Conservation (phyloP, 2,797 vertebrate genomes). For the Oreonectes daqikongensis region DNA sequence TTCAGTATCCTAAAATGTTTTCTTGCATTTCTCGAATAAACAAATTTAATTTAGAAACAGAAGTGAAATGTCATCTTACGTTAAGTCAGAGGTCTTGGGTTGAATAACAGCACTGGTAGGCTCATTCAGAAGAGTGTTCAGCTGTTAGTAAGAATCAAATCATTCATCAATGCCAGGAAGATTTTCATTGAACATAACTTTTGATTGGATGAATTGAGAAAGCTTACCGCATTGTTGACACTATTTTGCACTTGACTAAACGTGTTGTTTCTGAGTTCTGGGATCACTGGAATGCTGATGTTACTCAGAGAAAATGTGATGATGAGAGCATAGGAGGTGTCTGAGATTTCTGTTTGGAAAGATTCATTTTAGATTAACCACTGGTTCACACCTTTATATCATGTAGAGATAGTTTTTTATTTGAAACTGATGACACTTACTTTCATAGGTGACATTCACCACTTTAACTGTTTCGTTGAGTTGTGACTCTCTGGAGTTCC, state of each 20-base stretch:
- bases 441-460: constrained; percentile 22
- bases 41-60: not conserved
- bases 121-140: constrained; percentile 33
- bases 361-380: not conserved
- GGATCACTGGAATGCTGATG: constrained; percentile 22
- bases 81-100: not conserved
- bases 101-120: not conserved
- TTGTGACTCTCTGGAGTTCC: not conserved
- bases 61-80: not conserved
- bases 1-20: not conserved
- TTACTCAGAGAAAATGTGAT: constrained; percentile 19
- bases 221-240: not conserved
- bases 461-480: constrained; percentile 5
- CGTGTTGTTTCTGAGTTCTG: not conserved
- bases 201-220: too few species aligned
- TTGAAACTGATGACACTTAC: not conserved
- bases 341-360: constrained; percentile 10
- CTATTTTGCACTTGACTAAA: not conserved
- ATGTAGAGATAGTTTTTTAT: not conserved
- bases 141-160: not conserved
- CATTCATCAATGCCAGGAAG: not conserved
- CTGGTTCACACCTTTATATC: not conserved
- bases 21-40: not conserved
- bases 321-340: constrained; percentile 8
- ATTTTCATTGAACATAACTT: not conserved